These are phyloP conservation scores for Phataginus tricuspis DNA, from an alignment of 2,797 vertebrate species.

Conservation along the genomic window DNA sequence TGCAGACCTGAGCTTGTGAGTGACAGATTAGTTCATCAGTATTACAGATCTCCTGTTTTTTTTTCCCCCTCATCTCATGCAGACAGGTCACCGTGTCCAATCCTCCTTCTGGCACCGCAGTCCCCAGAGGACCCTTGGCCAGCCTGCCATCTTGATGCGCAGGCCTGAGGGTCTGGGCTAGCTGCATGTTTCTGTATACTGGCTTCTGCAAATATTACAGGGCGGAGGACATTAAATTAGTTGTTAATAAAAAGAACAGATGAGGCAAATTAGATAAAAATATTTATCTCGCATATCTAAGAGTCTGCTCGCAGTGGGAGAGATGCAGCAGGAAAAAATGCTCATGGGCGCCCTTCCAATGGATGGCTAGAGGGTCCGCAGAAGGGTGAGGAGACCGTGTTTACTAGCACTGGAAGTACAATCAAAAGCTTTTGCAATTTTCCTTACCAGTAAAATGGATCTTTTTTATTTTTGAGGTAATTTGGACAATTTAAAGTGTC, in stretches of 20 bases:
- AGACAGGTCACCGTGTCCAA: slow-evolving; percentile 87
- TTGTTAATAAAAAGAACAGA: slow-evolving; percentile 74
- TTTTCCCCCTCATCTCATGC: slow-evolving; percentile 79
- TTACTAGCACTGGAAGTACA: background rate
- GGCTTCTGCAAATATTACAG: slow-evolving; percentile 78
- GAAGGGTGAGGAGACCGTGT: background rate
- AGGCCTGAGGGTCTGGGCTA: slow-evolving; percentile 82
- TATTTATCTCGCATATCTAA: slow-evolving; percentile 61
- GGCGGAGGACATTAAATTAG: slow-evolving; percentile 77
- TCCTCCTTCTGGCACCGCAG: slow-evolving; percentile 83
- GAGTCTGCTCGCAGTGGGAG: slow-evolving; percentile 35
- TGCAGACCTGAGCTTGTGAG: slow-evolving; percentile 83
- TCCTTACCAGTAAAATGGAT: slow-evolving; percentile 24
- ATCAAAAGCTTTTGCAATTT: background rate
- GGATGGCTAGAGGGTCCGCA: background rate
- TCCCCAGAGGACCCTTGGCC: slow-evolving; percentile 83
- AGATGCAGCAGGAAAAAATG: slow-evolving; percentile 2
- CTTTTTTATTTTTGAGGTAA: background rate
- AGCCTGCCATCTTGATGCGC: slow-evolving; percentile 85
- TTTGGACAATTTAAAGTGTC: background rate
- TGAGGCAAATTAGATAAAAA: slow-evolving; percentile 76
- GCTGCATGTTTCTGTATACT: slow-evolving; percentile 82
- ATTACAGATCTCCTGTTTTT: slow-evolving; percentile 85
- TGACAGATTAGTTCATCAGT: slow-evolving; percentile 88
- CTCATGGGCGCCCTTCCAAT: background rate